These are phyloP conservation scores for Boleophthalmus pectinirostris DNA, from an alignment of 2,113 vertebrate genomes.

Conservation along the genomic window DNA sequence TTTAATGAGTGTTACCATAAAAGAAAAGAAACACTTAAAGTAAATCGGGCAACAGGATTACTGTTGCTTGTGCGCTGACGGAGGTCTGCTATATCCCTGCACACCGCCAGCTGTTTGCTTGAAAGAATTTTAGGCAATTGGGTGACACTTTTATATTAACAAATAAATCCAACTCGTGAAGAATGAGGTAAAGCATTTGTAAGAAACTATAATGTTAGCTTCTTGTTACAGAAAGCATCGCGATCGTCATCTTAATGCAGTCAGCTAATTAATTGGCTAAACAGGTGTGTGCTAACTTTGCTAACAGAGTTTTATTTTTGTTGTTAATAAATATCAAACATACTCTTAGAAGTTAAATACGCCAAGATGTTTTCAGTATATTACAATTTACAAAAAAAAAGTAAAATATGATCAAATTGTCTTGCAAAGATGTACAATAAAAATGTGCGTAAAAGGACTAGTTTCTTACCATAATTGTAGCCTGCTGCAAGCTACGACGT, in stretches of 20 bases:
- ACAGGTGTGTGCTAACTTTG: not conserved
- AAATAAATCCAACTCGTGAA: too few species aligned
- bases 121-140: too few species aligned
- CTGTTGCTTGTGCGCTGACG: not conserved
- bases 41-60: not conserved
- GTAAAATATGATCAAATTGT: not conserved
- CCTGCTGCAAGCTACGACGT: not conserved
- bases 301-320: not conserved
- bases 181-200: too few species aligned
- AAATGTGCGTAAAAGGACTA: not conserved
- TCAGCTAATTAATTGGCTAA: not conserved
- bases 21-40: too few species aligned
- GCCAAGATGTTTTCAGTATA: not conserved
- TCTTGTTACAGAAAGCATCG: too few species aligned
- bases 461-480: slow-evolving; percentile 51
- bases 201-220: too few species aligned
- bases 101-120: not conserved
- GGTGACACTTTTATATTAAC: too few species aligned
- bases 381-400: not conserved
- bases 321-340: not conserved
- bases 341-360: not conserved
- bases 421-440: not conserved
- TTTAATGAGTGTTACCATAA: too few species aligned
- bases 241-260: not conserved
- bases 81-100: not conserved